Evolutionary conservation across 1,140 invertebrate species (phyloP).

Genomic region (Linepithema humile): DNA sequence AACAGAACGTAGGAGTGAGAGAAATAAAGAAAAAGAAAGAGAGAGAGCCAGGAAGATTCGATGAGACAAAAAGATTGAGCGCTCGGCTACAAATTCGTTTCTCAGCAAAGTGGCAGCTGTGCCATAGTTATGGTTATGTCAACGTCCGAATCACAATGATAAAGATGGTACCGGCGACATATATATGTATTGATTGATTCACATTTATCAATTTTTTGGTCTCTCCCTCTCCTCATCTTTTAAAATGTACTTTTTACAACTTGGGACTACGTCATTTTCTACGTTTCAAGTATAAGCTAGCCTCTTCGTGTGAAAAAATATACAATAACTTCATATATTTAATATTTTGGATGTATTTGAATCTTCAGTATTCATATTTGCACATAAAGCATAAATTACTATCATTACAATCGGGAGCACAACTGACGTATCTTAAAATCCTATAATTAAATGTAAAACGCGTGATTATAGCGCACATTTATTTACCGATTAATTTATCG

Average conservation of each 20-base stretch:
- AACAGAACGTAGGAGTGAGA: conserved; percentile 53
- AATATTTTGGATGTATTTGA: neutral
- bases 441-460: neutral
- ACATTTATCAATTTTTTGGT: neutral
- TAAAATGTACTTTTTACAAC: neutral
- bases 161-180: conserved; percentile 23
- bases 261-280: neutral
- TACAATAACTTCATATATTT: too few species aligned
- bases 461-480: neutral
- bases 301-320: too few species aligned
- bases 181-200: conserved; percentile 39
- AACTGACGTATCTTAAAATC: too few species aligned
- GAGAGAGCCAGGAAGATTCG: conserved; percentile 22
- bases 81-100: conserved; percentile 70
- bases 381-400: neutral
- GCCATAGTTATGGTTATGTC: conserved; percentile 23
- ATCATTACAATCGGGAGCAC: neutral
- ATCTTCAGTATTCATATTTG: too few species aligned
- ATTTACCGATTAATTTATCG: neutral
- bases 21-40: too few species aligned
- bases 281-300: too few species aligned
- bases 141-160: conserved; percentile 26
- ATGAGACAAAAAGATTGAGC: conserved; percentile 60
- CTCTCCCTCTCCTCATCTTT: neutral
- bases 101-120: conserved; percentile 75